Base-by-base conservation (phyloP, 2,888 invertebrate genomes). In the Amiota minor region DNA sequence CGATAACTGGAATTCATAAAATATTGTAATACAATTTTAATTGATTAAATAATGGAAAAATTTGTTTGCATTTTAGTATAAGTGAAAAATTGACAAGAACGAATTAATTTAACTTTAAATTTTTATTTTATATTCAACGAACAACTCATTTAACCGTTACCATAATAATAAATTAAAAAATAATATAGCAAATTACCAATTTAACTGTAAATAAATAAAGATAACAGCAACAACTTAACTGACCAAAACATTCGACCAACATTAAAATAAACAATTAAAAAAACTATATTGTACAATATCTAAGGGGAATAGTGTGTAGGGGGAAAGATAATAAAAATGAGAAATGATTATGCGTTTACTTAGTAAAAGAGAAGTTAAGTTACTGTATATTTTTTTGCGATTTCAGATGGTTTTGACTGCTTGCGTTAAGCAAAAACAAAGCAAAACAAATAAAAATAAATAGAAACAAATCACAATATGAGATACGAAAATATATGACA, bases 221-320 rank as follows among this genome's bases (percentile, higher is more conserved):
- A 16, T 47, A 11, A 14, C 46, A 11, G 18, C 49, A 49, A 18
- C 35, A 65, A 20, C 47, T 35, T 20, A 49, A 49, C 65, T 65
- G 65, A 65, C 65, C 65, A 65, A 65, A 65, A 49, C 65, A 49
- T 16, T 65, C 20, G 65, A 49, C 49, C 65, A 49, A 65, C 18
- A 47, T 46, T 16, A 53, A 53, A 61, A 23, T 61, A 10, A 61
- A 61, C 18, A 61, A 61, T 61, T 18, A 20, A 18, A 23, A 23
- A 23, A 61, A 20, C 2, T n/a, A 59, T 18, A 59, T n/a, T 18
- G 59, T 11, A 61, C 9, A 61, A 12, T 4, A 53, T 23, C 16
- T 14, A n/a, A n/a, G 9, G 1, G 11, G 11, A 53, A 1, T 0
- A 35, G 1, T 46, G 12, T 35, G 45, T 61, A 18, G n/a, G 61